Conservation (phyloP, 2,797 vertebrate genomes). For the Eulemur mongoz region DNA sequence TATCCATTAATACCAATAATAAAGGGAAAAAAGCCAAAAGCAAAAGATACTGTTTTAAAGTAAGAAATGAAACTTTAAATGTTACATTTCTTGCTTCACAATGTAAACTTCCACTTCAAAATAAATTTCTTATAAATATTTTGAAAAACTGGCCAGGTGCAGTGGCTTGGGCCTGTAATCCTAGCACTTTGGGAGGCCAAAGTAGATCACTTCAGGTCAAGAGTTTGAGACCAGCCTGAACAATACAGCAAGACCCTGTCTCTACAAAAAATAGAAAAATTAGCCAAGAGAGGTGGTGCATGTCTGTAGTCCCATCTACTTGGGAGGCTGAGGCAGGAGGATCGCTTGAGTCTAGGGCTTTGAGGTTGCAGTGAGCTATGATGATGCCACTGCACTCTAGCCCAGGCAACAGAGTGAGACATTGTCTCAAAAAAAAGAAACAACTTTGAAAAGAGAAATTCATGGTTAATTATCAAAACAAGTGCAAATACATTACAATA, state of each 20-base stretch:
- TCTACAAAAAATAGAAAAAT: not conserved
- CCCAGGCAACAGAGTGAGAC: not conserved
- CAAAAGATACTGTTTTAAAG: slow-evolving; percentile 30
- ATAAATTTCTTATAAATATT: slow-evolving; percentile 3
- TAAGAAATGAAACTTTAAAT: slow-evolving; percentile 29
- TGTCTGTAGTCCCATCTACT: not conserved
- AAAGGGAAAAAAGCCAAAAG: not conserved
- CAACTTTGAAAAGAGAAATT: not conserved
- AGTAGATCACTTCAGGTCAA: not conserved
- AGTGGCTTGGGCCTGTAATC: not conserved
- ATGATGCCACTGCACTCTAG: not conserved
- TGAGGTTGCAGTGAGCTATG: too few relatives aligned
- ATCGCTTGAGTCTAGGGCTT: not conserved
- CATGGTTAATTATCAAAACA: slow-evolving; percentile 28
- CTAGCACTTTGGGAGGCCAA: not conserved
- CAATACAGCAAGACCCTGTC: not conserved
- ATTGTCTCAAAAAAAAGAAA: not conserved
- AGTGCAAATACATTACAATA: not conserved
- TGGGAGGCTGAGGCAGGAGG: not conserved
- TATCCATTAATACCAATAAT: not conserved
- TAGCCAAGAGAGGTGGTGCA: not conserved
- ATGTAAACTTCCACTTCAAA: not conserved
- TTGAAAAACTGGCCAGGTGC: not conserved
- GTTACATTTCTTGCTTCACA: not conserved
- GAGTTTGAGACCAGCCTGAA: not conserved